These are phyloP conservation scores for chimpanzee (Pan troglodytes) DNA, from an alignment of 2,113 vertebrate species.

Conservation along the genomic window DNA sequence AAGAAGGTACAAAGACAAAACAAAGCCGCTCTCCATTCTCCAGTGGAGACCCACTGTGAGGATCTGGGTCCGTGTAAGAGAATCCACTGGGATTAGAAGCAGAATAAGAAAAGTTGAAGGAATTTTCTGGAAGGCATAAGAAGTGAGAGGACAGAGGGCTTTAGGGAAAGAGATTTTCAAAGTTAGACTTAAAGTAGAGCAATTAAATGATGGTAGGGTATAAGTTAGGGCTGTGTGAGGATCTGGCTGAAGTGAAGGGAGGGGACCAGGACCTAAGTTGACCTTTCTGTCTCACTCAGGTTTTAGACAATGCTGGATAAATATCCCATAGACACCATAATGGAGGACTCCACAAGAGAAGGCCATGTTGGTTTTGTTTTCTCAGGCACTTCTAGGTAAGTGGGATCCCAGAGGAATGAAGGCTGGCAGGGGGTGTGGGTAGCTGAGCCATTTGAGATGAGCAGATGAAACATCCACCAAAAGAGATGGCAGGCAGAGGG, in stretches of 20 bases:
- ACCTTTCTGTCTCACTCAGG: not conserved
- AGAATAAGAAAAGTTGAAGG: not conserved
- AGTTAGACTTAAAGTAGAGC: not conserved
- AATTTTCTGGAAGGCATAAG: not conserved
- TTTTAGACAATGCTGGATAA: not conserved
- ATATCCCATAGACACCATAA: not conserved
- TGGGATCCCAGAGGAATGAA: not conserved
- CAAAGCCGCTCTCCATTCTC: not conserved
- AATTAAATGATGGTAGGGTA: not conserved
- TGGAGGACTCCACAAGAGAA: not conserved
- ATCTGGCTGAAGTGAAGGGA: not conserved
- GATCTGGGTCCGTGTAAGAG: not conserved
- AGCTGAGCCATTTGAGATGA: not conserved
- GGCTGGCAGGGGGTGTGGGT: not conserved
- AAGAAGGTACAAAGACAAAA: not conserved
- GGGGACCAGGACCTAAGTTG: not conserved
- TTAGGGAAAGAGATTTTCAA: not conserved
- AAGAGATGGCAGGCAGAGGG: not conserved
- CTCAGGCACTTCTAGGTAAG: not conserved
- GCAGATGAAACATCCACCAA: not conserved
- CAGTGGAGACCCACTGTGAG: not conserved
- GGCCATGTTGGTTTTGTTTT: not conserved
- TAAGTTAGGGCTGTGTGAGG: not conserved
- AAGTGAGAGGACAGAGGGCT: not conserved
- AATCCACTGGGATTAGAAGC: not conserved